Percentiles rank a stretch among this genome's conserved stretches.
phyloP scores from a whole-genome alignment of 2,797 vertebrate species.

The Aeoliscus strigatus region DNA sequence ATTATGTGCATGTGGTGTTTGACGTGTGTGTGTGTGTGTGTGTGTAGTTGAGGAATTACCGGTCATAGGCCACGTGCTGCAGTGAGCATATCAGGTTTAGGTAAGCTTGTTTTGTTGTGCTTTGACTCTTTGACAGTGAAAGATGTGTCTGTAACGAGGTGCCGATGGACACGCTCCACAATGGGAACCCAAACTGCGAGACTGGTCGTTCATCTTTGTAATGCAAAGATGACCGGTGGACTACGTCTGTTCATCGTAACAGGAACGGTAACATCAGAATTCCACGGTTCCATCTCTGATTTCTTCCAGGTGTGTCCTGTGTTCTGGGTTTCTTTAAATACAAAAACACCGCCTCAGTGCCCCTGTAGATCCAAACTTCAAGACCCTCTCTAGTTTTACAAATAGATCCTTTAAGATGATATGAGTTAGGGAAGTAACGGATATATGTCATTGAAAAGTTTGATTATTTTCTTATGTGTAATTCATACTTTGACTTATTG shows the following conservation, averaged over 20 bases:
- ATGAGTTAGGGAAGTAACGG: constrained; percentile 23
- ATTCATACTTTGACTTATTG: no score
- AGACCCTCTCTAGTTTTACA: constrained; percentile 40
- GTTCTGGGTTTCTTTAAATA: constrained; percentile 50
- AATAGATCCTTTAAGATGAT: constrained; percentile 36
- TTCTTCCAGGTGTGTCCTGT: constrained; percentile 55
- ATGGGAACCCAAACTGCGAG: constrained; percentile 61
- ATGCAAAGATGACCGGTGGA: constrained; percentile 60
- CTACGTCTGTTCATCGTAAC: constrained; percentile 65
- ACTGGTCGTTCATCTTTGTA: constrained; percentile 62
- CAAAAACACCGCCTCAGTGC: constrained; percentile 50
- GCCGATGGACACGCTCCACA: constrained; percentile 58
- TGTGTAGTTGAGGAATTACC: constrained; percentile 23
- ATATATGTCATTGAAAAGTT: no score
- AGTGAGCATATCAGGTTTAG: constrained; percentile 51
- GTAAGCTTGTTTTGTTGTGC: constrained; percentile 25
- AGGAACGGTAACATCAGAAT: constrained; percentile 54
- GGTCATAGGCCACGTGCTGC: constrained; percentile 35
- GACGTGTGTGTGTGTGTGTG: constrained; percentile 14
- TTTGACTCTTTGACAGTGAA: constrained; percentile 49
- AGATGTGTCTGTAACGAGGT: constrained; percentile 62
- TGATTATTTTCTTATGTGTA: no score
- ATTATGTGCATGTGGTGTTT: constrained; percentile 4
- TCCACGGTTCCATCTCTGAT: constrained; percentile 53
- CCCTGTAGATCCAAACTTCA: constrained; percentile 20